Evolutionary conservation across 2,797 vertebrate species (phyloP).

Genomic region (Oreochromis grahami): DNA sequence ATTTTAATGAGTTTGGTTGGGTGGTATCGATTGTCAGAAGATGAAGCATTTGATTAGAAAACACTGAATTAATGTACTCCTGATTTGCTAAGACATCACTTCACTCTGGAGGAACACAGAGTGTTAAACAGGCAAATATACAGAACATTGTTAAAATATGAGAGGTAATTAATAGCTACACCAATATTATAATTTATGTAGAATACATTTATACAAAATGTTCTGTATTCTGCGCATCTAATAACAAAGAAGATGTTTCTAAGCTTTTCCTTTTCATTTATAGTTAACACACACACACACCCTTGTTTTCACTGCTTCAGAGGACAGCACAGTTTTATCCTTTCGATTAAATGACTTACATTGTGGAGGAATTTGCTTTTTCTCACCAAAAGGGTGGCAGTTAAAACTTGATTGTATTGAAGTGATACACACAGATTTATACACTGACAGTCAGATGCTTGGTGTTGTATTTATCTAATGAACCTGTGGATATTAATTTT

Average conservation of each 20-base stretch:
- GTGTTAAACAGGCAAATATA: neutral
- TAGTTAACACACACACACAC: neutral
- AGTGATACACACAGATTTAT: neutral
- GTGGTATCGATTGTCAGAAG: neutral
- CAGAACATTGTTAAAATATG: neutral
- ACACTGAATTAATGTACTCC: too few relatives aligned
- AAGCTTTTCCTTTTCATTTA: neutral
- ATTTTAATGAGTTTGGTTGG: constrained; percentile 2
- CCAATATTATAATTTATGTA: neutral
- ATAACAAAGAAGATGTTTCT: neutral
- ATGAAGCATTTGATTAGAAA: neutral
- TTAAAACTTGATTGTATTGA: neutral
- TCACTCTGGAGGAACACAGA: too few relatives aligned
- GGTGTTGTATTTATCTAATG: constrained; percentile 3
- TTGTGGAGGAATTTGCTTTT: neutral
- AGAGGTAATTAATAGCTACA: neutral
- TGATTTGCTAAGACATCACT: too few relatives aligned
- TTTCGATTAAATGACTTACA: neutral
- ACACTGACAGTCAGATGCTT: constrained; percentile 17
- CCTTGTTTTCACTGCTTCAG: neutral
- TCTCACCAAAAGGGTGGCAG: neutral
- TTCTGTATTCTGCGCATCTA: neutral
- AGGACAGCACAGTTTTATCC: neutral
- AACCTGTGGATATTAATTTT: neutral
- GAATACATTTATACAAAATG: neutral